Evolutionary conservation across 2,113 vertebrate genomes (phyloP).

Genomic region (Scalopus aquaticus): DNA sequence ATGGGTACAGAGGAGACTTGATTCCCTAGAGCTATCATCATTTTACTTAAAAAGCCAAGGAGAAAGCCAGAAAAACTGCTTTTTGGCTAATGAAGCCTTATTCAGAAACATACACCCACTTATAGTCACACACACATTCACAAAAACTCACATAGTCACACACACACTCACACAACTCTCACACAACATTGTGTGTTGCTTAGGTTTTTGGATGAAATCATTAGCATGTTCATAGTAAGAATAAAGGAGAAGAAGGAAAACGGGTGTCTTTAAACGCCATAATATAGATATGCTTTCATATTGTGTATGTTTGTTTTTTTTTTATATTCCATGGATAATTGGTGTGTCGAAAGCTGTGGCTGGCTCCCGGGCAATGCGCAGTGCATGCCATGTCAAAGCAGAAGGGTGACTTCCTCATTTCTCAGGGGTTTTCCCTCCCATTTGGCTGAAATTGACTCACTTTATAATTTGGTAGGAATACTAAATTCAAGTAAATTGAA

Average conservation of each 20-base stretch:
- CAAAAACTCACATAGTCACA: background rate
- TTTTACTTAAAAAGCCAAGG: background rate
- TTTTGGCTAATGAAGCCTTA: background rate
- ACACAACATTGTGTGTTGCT: background rate
- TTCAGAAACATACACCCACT: background rate
- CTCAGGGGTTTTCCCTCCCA: background rate
- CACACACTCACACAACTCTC: background rate
- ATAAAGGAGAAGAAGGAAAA: background rate
- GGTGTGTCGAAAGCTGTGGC: background rate
- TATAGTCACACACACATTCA: background rate
- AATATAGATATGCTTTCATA: background rate
- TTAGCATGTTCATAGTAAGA: background rate
- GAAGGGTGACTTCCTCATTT: background rate
- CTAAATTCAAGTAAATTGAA: constrained; percentile 36
- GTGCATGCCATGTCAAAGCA: no score
- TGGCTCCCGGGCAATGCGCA: background rate
- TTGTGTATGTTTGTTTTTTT: background rate
- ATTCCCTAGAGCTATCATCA: background rate
- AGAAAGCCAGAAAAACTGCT: background rate
- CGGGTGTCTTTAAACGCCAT: background rate
- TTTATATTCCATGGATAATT: background rate
- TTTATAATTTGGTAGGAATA: constrained; percentile 1
- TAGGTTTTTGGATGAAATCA: background rate
- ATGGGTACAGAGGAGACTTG: background rate
- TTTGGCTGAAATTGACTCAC: background rate